Base-by-base conservation (phyloP, 2,797 vertebrate genomes). In the Falco novaeseelandiae region DNA sequence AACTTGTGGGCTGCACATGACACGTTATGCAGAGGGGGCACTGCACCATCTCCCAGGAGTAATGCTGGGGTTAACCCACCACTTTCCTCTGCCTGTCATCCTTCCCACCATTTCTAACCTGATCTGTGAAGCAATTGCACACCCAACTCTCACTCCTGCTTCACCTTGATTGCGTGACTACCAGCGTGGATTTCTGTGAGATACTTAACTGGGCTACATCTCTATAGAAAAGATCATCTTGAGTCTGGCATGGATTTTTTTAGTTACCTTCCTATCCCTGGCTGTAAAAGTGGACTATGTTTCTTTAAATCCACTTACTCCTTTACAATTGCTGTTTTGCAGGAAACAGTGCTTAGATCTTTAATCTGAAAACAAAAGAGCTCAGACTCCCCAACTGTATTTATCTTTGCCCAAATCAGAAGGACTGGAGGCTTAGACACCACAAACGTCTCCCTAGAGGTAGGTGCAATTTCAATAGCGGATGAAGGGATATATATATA, bases 291-390 rank as follows among this genome's bases (percentile, higher is more conserved):
- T 36, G 36, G 63, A 20, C 74, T 2, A 2, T 94, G 70, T 96
- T 94, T 73, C 93, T 97, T 95, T 95, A 94, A 97, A 96, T 90
- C 30, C 5, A 2, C 51, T 89, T 76, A 10, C 57, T 87, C 63
- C 54, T 85, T 78, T 83, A 46, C 83, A 63, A 5, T 27, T 86
- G 82, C 87, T 91, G 34, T 63, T 83, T 89, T 83, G 57, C 81
- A 91, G 92, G 76, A 85, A 93, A 89, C 81, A 78, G 22, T 77
- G 86, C 81, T 92, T 57, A 83, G 83, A 74, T 92, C 58, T 90
- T 92, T 90, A 95, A 86, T 80, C 89, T 92, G 72, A 34, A 85
- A 85, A 83, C 77, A 70, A 76, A 74, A 86, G 44, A 76, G 74
- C 87, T 92, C 69, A 51, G 52, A 18, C 42, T 89, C 46, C 44